These are phyloP conservation scores for Anthoscopus minutus DNA, from an alignment of 2,113 vertebrate species.

Conservation along the genomic window DNA sequence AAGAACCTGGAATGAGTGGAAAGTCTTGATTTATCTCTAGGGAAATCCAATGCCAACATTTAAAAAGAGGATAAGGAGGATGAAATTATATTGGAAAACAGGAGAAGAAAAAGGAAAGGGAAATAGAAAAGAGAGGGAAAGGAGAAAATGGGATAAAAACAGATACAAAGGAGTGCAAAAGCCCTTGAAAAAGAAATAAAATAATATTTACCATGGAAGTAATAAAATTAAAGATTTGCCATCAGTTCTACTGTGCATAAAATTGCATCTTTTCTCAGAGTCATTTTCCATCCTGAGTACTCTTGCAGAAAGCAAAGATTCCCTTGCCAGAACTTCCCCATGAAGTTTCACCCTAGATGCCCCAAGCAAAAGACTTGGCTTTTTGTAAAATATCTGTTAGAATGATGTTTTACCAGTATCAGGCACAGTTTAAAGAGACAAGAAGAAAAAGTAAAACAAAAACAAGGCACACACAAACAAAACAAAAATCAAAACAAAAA, in stretches of 20 bases:
- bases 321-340: background rate
- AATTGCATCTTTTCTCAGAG: background rate
- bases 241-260: background rate
- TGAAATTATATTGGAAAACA: constrained; percentile 44
- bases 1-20: constrained; percentile 54
- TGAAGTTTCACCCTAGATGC: background rate
- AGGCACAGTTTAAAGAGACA: background rate
- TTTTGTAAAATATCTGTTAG: background rate
- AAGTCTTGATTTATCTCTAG: constrained; percentile 70
- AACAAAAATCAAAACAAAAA: background rate
- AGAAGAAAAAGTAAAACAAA: background rate
- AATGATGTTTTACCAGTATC: background rate
- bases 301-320: background rate
- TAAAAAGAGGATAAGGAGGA: constrained; percentile 54
- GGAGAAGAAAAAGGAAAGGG: background rate
- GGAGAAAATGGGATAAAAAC: background rate
- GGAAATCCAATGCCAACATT: constrained; percentile 53
- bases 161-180: background rate
- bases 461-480: background rate
- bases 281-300: background rate
- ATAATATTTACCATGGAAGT: background rate
- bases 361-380: background rate
- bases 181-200: background rate
- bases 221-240: background rate
- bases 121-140: constrained; percentile 22